These are phyloP conservation scores for Chrysotoxum bicinctum DNA, from an alignment of 2,888 invertebrate genomes.

Conservation along the genomic window DNA sequence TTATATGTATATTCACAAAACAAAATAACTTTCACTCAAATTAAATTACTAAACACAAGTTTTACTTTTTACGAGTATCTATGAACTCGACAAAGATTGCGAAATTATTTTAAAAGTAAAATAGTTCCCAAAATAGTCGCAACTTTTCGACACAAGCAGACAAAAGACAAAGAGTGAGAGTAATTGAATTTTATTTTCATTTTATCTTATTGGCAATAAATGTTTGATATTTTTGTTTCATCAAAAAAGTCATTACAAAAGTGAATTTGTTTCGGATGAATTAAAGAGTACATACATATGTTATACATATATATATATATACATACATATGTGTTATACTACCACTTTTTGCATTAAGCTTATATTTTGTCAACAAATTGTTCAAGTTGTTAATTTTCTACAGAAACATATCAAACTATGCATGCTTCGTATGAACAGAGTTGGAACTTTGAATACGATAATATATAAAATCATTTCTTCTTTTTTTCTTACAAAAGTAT, in stretches of 20 bases:
- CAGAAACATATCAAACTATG: neutral
- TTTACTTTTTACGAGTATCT: neutral
- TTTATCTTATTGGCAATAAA: neutral
- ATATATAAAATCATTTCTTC: too few relatives aligned
- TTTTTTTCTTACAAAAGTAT: neutral
- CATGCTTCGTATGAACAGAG: neutral
- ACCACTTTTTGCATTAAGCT: too few relatives aligned
- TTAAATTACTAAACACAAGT: neutral
- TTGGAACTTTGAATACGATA: neutral
- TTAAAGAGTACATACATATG: too few relatives aligned
- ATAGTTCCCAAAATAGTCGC: too few relatives aligned
- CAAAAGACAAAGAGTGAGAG: neutral
- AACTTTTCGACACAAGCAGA: neutral
- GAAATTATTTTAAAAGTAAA: neutral
- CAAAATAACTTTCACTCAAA: neutral
- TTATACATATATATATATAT: too few relatives aligned
- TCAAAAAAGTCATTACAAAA: neutral
- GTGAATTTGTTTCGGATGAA: neutral
- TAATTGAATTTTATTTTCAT: neutral
- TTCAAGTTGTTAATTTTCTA: neutral
- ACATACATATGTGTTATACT: too few relatives aligned
- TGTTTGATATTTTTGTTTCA: neutral
- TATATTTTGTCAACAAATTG: neutral
- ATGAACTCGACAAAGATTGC: neutral
- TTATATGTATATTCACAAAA: neutral